Conservation (phyloP, 2,888 invertebrate genomes). For the Dugesia japonica region DNA sequence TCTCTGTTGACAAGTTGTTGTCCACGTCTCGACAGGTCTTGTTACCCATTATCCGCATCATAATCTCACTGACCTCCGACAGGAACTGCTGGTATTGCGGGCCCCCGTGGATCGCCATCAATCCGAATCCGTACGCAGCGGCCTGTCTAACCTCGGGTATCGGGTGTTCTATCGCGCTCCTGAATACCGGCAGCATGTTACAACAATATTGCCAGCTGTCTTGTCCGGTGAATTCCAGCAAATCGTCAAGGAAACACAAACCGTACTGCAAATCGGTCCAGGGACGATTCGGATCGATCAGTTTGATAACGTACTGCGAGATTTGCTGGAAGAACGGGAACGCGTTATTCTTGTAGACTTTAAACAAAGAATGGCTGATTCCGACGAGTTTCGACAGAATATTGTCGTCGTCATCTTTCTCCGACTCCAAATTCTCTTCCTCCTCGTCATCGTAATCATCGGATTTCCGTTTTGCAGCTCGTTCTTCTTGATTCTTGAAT, state of each 20-base stretch:
- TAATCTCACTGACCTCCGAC: constrained; percentile 62
- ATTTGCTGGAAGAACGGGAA: constrained; percentile 76
- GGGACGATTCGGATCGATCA: constrained; percentile 59
- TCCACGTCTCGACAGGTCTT: constrained; percentile 64
- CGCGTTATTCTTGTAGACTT: constrained; percentile 69
- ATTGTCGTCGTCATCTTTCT: constrained; percentile 77
- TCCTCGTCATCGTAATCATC: constrained; percentile 95
- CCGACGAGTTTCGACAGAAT: constrained; percentile 79
- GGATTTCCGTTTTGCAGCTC: constrained; percentile 59
- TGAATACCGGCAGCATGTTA: constrained; percentile 22
- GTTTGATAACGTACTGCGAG: constrained; percentile 66
- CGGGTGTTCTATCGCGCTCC: constrained; percentile 57
- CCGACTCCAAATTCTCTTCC: constrained; percentile 55
- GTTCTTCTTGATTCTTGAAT: constrained; percentile 68
- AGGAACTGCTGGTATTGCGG: constrained; percentile 48
- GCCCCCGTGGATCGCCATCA: constrained; percentile 62
- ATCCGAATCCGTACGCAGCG: constrained; percentile 85
- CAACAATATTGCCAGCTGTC: constrained; percentile 23
- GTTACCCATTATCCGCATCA: constrained; percentile 66
- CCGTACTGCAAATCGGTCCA: constrained; percentile 95
- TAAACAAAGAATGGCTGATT: constrained; percentile 73
- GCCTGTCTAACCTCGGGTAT: constrained; percentile 84
- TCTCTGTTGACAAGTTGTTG: constrained; percentile 71
- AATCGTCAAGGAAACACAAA: constrained; percentile 88
- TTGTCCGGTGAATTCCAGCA: constrained; percentile 68